Percentiles rank a stretch among this genome's conserved stretches.
Evolutionary conservation across 2,888 invertebrate species (phyloP).

Genomic region (Lasioglossum pauxillum): DNA sequence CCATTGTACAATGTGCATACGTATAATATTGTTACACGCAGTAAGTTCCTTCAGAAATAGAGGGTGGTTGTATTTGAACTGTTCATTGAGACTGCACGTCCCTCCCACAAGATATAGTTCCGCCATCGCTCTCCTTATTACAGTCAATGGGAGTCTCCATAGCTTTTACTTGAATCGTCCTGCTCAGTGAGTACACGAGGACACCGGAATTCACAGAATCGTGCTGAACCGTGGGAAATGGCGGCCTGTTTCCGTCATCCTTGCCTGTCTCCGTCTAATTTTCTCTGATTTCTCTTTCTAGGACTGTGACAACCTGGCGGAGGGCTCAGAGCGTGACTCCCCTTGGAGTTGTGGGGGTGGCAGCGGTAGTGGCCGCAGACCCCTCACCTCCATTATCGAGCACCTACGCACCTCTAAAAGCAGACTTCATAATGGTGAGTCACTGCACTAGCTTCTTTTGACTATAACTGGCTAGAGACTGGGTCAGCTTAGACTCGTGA

Average conservation of each 20-base stretch:
- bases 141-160: slow-evolving; percentile 37
- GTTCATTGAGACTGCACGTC: slow-evolving; percentile 9
- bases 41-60: neutral
- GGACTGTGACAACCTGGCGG: slow-evolving; percentile 83
- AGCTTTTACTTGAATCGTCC: slow-evolving; percentile 36
- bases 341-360: slow-evolving; percentile 81
- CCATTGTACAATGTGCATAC: too few species aligned
- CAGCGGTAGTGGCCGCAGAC: slow-evolving; percentile 79
- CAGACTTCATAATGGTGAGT: slow-evolving; percentile 81
- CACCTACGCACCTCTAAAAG: slow-evolving; percentile 80
- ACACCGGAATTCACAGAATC: slow-evolving; percentile 43
- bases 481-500: neutral
- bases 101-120: slow-evolving; percentile 7
- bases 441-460: slow-evolving; percentile 6
- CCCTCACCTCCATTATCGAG: slow-evolving; percentile 82
- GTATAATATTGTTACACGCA: neutral
- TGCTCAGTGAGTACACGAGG: slow-evolving; percentile 23
- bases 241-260: slow-evolving; percentile 38
- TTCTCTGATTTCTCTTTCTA: slow-evolving; percentile 53
- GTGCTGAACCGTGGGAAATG: slow-evolving; percentile 56
- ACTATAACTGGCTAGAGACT: neutral
- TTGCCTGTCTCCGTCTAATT: slow-evolving; percentile 25
- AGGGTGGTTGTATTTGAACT: neutral
- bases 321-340: slow-evolving; percentile 80
- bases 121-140: slow-evolving; percentile 40